Conservation (phyloP, 1,140 invertebrate species). For the Diprion similis region DNA sequence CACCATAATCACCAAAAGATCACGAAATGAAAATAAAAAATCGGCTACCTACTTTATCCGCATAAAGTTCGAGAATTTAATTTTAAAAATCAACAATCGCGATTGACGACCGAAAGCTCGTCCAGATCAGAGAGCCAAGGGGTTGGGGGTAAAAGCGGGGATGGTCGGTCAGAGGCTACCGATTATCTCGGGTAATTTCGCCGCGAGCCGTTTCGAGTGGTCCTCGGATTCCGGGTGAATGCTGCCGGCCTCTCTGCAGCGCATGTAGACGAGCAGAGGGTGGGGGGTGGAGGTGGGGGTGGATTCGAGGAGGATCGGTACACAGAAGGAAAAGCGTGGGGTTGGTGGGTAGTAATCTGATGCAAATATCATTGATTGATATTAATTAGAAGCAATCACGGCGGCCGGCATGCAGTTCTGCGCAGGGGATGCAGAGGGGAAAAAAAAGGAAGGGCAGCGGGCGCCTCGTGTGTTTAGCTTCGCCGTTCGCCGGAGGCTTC, state of each 20-base stretch:
- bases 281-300: too few species aligned
- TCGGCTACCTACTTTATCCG: too few species aligned
- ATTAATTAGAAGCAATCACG: constrained; percentile 28
- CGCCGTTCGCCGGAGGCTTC: neutral
- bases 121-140: too few species aligned
- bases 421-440: neutral
- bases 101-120: too few species aligned
- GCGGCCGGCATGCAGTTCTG: neutral
- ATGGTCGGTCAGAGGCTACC: neutral
- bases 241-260: neutral
- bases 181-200: constrained; percentile 1
- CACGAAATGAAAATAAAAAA: too few species aligned
- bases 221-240: neutral
- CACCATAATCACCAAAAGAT: too few species aligned
- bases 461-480: neutral
- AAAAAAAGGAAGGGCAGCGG: neutral
- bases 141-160: too few species aligned
- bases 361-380: constrained; percentile 30
- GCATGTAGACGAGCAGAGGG: too few species aligned
- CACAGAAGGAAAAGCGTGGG: neutral
- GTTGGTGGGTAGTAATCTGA: constrained; percentile 12
- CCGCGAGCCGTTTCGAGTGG: neutral
- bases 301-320: neutral
- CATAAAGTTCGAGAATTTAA: too few species aligned
- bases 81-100: too few species aligned